These are phyloP conservation scores for Toxotes chatareus DNA, from an alignment of 2,113 vertebrate species.

Conservation along the genomic window DNA sequence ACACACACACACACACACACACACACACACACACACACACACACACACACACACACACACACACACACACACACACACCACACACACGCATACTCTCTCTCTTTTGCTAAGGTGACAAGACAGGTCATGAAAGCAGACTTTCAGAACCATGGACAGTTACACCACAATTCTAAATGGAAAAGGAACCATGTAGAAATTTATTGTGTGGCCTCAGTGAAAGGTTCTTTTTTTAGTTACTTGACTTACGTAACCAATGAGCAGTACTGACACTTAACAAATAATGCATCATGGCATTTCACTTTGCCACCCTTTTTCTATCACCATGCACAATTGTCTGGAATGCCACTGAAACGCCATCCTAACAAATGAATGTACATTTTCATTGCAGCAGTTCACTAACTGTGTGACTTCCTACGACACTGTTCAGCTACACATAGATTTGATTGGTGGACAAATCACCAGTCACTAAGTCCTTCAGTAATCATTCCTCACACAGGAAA, in stretches of 20 bases:
- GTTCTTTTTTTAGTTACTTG: neutral
- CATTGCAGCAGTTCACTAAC: neutral
- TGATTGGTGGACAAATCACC: neutral
- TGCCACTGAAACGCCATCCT: neutral
- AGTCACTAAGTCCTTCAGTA: slow-evolving; percentile 2
- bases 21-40: neutral
- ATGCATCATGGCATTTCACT: neutral
- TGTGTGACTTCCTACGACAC: neutral
- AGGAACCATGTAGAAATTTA: neutral
- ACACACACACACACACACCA: neutral
- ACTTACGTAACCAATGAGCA: neutral
- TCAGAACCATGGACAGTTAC: neutral
- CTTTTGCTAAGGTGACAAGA: neutral
- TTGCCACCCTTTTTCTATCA: neutral
- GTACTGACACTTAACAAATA: neutral
- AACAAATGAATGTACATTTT: neutral
- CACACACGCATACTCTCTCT: too few relatives aligned
- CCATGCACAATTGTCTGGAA: neutral
- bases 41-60: neutral
- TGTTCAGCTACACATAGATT: neutral
- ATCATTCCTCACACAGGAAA: slow-evolving; percentile 6
- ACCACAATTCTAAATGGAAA: neutral
- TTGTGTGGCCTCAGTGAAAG: neutral
- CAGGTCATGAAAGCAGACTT: neutral
- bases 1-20: too few relatives aligned